A percentile compares a stretch with the other conserved stretches of the same genome.
phyloP scores from a whole-genome alignment of 2,888 invertebrate genomes.

The Dryobota labecula region DNA sequence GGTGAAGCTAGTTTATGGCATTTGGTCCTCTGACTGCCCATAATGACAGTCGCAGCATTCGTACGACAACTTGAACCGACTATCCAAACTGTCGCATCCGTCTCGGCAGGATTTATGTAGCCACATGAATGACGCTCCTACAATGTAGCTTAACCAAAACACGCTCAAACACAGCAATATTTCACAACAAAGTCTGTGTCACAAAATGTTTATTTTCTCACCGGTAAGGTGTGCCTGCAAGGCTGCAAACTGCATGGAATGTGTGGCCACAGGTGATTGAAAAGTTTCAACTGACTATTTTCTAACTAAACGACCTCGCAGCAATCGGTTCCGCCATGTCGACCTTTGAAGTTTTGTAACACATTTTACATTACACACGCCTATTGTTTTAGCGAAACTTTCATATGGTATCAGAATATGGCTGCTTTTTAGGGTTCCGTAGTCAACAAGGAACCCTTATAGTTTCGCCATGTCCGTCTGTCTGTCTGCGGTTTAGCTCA shows the following conservation, averaged over 20 bases:
- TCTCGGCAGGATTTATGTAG: constrained; percentile 29
- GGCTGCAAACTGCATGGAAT: constrained; percentile 33
- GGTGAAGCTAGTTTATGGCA: not conserved
- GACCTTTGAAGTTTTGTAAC: constrained; percentile 70
- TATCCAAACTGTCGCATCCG: constrained; percentile 24
- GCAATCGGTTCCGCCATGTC: constrained; percentile 65
- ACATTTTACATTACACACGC: constrained; percentile 57
- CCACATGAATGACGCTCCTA: constrained; percentile 21
- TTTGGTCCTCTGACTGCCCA: constrained; percentile 2
- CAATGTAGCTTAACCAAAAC: constrained; percentile 16
- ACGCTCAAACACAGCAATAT: constrained; percentile 29
- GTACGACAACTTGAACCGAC: constrained; percentile 23
- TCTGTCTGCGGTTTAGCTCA: no score
- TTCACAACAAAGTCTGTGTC: constrained; percentile 23
- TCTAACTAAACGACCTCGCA: constrained; percentile 64
- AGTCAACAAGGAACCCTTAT: no score
- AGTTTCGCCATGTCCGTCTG: no score
- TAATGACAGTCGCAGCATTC: constrained; percentile 34
- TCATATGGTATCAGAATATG: constrained; percentile 24
- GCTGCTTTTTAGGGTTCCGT: constrained; percentile 12
- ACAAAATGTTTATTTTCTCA: constrained; percentile 25
- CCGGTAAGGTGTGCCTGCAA: constrained; percentile 14
- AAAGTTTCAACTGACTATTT: constrained; percentile 57
- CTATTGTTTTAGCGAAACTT: constrained; percentile 60
- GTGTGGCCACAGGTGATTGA: constrained; percentile 59